Percentiles rank a stretch among this genome's conserved stretches.
phyloP scores from a whole-genome alignment of 2,797 vertebrate genomes.

The Neosilurus hyrtlii region DNA sequence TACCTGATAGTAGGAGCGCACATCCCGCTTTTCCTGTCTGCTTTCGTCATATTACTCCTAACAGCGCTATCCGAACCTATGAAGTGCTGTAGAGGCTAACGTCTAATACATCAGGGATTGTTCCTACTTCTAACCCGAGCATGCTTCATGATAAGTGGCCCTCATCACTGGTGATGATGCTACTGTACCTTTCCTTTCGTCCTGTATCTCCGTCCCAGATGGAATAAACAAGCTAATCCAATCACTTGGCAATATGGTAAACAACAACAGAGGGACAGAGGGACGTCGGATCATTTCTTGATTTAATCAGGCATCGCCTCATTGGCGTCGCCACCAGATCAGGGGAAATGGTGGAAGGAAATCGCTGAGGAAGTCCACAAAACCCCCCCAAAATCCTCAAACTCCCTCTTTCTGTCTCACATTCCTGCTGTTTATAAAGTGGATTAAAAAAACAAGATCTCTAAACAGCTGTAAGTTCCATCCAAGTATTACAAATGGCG shows the following conservation, averaged over 20 bases:
- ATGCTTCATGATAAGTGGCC: background rate
- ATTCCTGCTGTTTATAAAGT: background rate
- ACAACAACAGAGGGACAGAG: slow-evolving; percentile 47
- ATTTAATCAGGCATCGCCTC: slow-evolving; percentile 61
- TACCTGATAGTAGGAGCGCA: slow-evolving; percentile 62
- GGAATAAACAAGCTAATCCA: slow-evolving; percentile 48
- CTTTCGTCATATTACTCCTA: slow-evolving; percentile 62
- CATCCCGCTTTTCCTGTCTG: slow-evolving; percentile 53
- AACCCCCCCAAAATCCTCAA: background rate
- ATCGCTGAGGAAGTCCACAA: slow-evolving; percentile 44
- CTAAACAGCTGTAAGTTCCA: background rate
- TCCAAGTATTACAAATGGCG: too few relatives aligned
- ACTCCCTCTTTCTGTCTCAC: background rate
- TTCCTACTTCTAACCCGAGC: background rate
- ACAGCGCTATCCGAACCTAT: background rate
- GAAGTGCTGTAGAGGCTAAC: background rate
- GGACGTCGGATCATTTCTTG: slow-evolving; percentile 59
- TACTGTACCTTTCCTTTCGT: background rate
- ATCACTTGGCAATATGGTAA: slow-evolving; percentile 59
- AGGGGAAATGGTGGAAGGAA: slow-evolving; percentile 36
- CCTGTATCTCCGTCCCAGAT: background rate
- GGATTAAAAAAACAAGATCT: background rate
- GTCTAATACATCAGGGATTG: background rate
- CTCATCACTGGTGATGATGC: background rate
- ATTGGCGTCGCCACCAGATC: slow-evolving; percentile 54